Evolutionary conservation across 2,113 vertebrate genomes (phyloP).

Genomic region (Eubucco bourcierii): DNA sequence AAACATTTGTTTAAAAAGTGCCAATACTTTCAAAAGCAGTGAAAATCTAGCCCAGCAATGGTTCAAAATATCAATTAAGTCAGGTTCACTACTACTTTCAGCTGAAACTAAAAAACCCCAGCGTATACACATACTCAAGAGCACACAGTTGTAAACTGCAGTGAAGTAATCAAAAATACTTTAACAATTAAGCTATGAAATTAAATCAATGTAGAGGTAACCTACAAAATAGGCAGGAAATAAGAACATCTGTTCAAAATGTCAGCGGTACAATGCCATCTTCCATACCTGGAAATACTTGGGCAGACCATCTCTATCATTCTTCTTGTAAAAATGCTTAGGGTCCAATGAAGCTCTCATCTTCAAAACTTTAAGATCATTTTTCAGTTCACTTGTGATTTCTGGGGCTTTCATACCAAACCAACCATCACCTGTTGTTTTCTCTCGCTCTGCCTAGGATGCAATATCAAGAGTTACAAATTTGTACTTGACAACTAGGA

Average conservation of each 20-base stretch:
- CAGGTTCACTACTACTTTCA: not conserved
- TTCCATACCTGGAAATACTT: slow-evolving; percentile 93
- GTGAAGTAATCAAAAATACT: not conserved
- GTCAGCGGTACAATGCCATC: not conserved
- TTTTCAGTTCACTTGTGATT: slow-evolving; percentile 87
- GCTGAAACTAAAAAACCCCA: not conserved
- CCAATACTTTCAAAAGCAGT: not conserved
- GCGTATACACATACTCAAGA: not conserved
- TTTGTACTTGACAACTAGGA: not conserved
- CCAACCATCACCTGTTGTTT: slow-evolving; percentile 90
- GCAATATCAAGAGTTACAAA: slow-evolving; percentile 21
- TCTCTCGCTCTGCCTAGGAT: slow-evolving; percentile 84
- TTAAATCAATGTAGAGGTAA: not conserved
- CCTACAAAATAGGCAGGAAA: not conserved
- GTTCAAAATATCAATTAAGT: not conserved
- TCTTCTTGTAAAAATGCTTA: slow-evolving; percentile 98
- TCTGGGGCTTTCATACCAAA: slow-evolving; percentile 98
- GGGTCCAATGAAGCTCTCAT: slow-evolving; percentile 92
- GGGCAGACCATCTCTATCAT: slow-evolving; percentile 91
- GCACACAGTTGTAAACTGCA: not conserved
- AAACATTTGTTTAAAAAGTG: not conserved
- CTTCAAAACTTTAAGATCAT: slow-evolving; percentile 88
- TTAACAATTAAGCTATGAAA: not conserved
- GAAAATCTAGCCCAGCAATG: not conserved
- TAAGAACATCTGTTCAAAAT: not conserved